Base-by-base conservation (phyloP, 2,113 vertebrate species). In the Poecilia latipinna region DNA sequence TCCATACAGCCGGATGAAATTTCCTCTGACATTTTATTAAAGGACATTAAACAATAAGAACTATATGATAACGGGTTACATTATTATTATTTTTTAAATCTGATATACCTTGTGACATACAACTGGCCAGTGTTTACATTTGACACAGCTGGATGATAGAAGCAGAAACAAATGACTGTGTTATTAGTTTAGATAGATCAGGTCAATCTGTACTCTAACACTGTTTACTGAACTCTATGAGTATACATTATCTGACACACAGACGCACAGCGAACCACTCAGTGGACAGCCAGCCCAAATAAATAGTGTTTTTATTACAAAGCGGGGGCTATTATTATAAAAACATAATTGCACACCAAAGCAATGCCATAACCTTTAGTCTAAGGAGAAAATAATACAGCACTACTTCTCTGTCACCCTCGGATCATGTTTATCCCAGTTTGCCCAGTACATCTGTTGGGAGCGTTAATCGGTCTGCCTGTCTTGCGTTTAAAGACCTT, bases 251-350 rank as follows among this genome's bases (percentile, higher is more conserved):
- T 28, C 60, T 6, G 4, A 71, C 44, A 71, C 44, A 42, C 13
- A 42, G 39, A 42, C 39, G 4, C 12, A 63, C 42, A 63, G 65
- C 39, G 68, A 66, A 66, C 37, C 42, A 28, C 73, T 75, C 31
- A 62, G 8, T 8, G 60, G 70, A 63, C 60, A 86, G 7, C 39
- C 13, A 39, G 60, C 68, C 70, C 35, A 57, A 57, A 26, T 68
- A 74, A 81, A 61, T 39, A 61, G 64, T 70, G 39, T 69, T 67
- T 84, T 79, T 78, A 62, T 42, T 84, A 70, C 66, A 70, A 63
- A 62, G 42, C 63, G 61, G 76, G 61, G 82, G 78, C 67, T 84
- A 13, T 29, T 82, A 71, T 84, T 84, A 13, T 29, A 70, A 60
- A 68, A 70, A 73, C 61, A 75, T 42, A 61, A 32, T 61, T 37